Evolutionary conservation across 2,888 invertebrate species (phyloP).

Genomic region (Orgyia antiqua): DNA sequence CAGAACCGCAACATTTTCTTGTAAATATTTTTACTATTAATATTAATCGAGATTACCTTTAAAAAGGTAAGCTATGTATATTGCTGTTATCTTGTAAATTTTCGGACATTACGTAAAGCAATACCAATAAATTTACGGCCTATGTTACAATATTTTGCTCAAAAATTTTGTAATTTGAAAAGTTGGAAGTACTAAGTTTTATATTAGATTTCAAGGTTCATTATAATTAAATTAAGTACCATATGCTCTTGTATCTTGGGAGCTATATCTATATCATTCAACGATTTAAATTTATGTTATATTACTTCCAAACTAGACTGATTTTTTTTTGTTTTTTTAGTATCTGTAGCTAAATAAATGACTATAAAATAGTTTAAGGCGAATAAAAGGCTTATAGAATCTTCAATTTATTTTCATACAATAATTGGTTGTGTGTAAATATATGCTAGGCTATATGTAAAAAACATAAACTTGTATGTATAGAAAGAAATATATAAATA

Average conservation of each 20-base stretch:
- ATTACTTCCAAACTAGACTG: slow-evolving; percentile 8
- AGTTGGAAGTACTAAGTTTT: slow-evolving; percentile 20
- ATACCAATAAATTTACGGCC: slow-evolving; percentile 19
- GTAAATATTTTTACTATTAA: too few species aligned
- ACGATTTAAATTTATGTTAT: too few species aligned
- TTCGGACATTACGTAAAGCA: slow-evolving; percentile 8
- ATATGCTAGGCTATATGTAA: slow-evolving; percentile 35
- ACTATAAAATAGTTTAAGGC: slow-evolving; percentile 1
- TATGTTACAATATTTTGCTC: slow-evolving; percentile 27
- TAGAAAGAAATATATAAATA: slow-evolving; percentile 31
- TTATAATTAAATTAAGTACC: slow-evolving; percentile 16
- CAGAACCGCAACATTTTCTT: too few species aligned
- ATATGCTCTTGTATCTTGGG: too few species aligned
- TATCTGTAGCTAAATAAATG: background rate
- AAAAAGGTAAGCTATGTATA: too few species aligned
- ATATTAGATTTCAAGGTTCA: slow-evolving; percentile 24
- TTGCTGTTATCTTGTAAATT: slow-evolving; percentile 13
- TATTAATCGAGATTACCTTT: too few species aligned
- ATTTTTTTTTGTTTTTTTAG: background rate
- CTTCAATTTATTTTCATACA: slow-evolving; percentile 38
- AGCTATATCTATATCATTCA: too few species aligned
- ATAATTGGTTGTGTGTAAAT: slow-evolving; percentile 71
- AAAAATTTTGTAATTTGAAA: slow-evolving; percentile 21
- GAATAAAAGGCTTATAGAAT: slow-evolving; percentile 38
- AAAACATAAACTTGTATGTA: slow-evolving; percentile 32